Evolutionary conservation across 2,797 vertebrate species (phyloP).

Genomic region (Crotalus adamanteus): DNA sequence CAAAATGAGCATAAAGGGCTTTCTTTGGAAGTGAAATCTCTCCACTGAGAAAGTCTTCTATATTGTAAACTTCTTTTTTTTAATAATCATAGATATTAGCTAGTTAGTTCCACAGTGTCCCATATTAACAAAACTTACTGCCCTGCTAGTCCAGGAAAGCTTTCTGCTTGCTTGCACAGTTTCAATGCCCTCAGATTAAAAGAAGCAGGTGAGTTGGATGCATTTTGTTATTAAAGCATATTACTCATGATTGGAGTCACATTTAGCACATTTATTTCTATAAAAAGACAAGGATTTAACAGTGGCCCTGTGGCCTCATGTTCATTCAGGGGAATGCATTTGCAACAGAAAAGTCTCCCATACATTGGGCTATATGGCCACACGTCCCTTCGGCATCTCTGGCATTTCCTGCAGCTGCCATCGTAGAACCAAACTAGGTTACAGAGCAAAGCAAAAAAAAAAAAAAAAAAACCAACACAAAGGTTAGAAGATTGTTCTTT

Average conservation of each 20-base stretch:
- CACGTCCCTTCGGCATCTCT: not conserved
- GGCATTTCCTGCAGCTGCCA: not conserved
- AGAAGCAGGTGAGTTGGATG: not conserved
- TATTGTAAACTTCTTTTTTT: constrained; percentile 27
- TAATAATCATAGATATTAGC: constrained; percentile 36
- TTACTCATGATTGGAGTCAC: not conserved
- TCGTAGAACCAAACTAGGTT: not conserved
- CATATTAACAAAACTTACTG: constrained; percentile 18
- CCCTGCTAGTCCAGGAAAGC: not conserved
- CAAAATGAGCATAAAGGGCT: constrained; percentile 40
- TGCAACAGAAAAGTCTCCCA: not conserved
- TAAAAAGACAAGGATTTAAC: not conserved
- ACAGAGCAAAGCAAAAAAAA: not conserved
- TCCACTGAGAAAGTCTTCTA: constrained; percentile 29
- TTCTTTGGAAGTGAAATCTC: constrained; percentile 28
- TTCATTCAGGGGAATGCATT: not conserved
- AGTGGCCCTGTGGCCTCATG: not conserved
- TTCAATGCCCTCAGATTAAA: not conserved
- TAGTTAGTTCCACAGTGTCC: constrained; percentile 21
- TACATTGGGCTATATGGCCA: not conserved
- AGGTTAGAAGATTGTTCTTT: not conserved
- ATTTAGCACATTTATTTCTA: not conserved
- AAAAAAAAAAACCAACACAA: not conserved
- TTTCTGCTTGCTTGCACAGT: not conserved
- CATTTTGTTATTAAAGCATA: not conserved